Percentiles rank a stretch among this genome's conserved stretches.
These are phyloP conservation scores for Oncorhynchus tshawytscha DNA, from an alignment of 2,113 vertebrate species.

Conservation along the genomic window DNA sequence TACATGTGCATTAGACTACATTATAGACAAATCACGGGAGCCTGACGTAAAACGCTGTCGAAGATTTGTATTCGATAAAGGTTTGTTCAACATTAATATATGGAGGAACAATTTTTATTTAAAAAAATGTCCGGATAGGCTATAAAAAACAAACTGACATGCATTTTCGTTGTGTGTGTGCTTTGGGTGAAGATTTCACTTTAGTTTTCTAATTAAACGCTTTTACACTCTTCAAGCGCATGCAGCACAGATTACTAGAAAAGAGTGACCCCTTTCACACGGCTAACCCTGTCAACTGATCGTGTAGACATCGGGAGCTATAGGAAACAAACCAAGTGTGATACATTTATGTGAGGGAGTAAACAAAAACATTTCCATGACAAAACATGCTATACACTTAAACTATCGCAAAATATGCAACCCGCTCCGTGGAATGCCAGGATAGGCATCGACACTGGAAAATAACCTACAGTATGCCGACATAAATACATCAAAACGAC, in stretches of 20 bases:
- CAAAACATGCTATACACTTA: constrained; percentile 91
- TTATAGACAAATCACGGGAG: not conserved
- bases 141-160: not conserved
- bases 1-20: not conserved
- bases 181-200: constrained; percentile 21
- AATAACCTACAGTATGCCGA: constrained; percentile 16
- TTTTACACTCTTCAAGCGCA: constrained; percentile 38
- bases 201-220: constrained; percentile 27
- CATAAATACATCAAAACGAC: not conserved
- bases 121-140: not conserved
- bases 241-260: constrained; percentile 33
- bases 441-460: constrained; percentile 71
- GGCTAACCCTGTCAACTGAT: constrained; percentile 83
- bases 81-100: not conserved
- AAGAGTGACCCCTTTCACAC: constrained; percentile 46
- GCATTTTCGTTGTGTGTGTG: too few relatives aligned
- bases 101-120: not conserved
- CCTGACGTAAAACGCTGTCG: not conserved
- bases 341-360: constrained; percentile 93
- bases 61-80: not conserved
- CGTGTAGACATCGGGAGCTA: constrained; percentile 87
- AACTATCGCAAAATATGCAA: constrained; percentile 86
- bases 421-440: constrained; percentile 78
- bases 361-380: constrained; percentile 97
- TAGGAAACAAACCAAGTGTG: constrained; percentile 97